Base-by-base conservation (phyloP, 2,113 vertebrate genomes). In the Dermatemys mawii region DNA sequence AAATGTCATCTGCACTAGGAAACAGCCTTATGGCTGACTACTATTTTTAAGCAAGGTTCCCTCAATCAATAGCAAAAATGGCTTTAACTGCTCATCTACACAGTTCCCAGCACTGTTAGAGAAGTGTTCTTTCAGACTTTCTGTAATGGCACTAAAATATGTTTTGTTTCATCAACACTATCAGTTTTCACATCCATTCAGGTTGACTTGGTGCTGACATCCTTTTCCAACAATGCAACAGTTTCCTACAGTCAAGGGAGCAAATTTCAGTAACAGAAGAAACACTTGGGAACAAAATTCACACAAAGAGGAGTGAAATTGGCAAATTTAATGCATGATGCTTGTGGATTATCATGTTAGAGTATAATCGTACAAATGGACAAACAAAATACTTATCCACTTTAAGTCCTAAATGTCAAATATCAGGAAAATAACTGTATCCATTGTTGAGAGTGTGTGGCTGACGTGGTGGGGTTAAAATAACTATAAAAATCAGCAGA, bases 101-200 rank as follows among this genome's bases (percentile, higher is more conserved):
- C 53, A 2, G 0, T 81, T 95, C 89, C 80, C 87, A 76, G 81
- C 1, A 2, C 67, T 91, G 73, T 41, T 78, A 93, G 19, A 90
- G 94, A 92, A 89, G 21, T 81, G 26, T 17, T 51, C 48, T 75
- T 85, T 78, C 38, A n/a, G 78, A 81, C n/a, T 81, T 55, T 9
- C 22, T 54, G 63, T 44, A 79, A 87, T n/a, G 38, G 38, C 91
- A 4, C n/a, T 48, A 79, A 87, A 70, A 70, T 91, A 13, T 4
- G 73, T 94, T 96, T 89, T 44, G 92, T 11, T 87, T 94, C 38
- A 90, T 76, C 73, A 84, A 11, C 32, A 93, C 78, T 35, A 54
- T 53, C 12, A 46, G 41, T 75, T 91, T 88, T 93, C 92, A 78
- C 2, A 86, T 0, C 13, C n/a, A n/a, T 83, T 84, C 41, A 90